Evolutionary conservation across 2,113 vertebrate genomes (phyloP).

Genomic region (Myxocyprinus asiaticus): DNA sequence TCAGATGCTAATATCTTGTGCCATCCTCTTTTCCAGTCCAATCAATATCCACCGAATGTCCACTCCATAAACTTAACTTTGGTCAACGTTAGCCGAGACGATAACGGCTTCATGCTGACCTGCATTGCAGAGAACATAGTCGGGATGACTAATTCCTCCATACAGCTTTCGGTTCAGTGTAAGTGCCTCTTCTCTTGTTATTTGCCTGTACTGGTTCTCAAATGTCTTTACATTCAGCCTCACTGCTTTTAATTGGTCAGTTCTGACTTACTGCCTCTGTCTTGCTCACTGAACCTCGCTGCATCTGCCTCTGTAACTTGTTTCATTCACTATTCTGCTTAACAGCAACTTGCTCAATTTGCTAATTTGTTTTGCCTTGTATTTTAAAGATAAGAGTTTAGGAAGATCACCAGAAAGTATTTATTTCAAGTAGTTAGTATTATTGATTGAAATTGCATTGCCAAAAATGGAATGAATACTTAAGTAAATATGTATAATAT

Average conservation of each 20-base stretch:
- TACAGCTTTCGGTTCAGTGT: slow-evolving; percentile 93
- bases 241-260: not conserved
- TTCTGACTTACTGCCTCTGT: not conserved
- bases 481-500: not conserved
- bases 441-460: slow-evolving; percentile 3
- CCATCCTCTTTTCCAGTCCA: slow-evolving; percentile 70
- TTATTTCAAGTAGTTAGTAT: not conserved
- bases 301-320: not conserved
- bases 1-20: not conserved
- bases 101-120: slow-evolving; percentile 88
- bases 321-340: not conserved
- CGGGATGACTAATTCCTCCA: slow-evolving; percentile 91
- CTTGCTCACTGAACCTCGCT: not conserved
- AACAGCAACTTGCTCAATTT: not conserved
- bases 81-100: slow-evolving; percentile 89
- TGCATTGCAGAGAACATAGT: slow-evolving; percentile 94
- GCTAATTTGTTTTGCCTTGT: slow-evolving; percentile 1
- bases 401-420: not conserved
- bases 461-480: not conserved
- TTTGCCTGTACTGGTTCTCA: not conserved
- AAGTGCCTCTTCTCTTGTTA: slow-evolving; percentile 66
- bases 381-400: not conserved
- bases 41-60: slow-evolving; percentile 85
- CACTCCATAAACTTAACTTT: slow-evolving; percentile 91
- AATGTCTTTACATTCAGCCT: not conserved